Evolutionary conservation across 2,888 invertebrate species (phyloP).

Genomic region (Phragmatobia fuliginosa): DNA sequence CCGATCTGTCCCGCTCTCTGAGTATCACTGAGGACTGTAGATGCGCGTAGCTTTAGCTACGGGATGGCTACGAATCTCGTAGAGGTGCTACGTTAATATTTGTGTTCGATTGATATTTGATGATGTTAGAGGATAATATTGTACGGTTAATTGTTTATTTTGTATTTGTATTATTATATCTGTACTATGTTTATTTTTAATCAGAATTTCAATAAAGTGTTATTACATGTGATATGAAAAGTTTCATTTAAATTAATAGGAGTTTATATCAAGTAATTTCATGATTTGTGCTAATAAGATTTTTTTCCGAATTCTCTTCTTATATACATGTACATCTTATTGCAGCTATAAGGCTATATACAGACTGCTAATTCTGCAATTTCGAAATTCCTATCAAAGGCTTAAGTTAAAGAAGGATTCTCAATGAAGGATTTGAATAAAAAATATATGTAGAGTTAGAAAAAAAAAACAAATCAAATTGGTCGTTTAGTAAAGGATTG

Average conservation of each 20-base stretch:
- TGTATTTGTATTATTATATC: not conserved
- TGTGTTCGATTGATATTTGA: slow-evolving; percentile 3
- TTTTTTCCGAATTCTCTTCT: no score
- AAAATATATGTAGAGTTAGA: no score
- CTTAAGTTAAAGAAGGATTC: no score
- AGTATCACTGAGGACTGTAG: slow-evolving; percentile 56
- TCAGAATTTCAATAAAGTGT: not conserved
- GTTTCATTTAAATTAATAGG: no score
- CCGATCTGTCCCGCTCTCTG: slow-evolving; percentile 41
- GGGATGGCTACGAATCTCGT: slow-evolving; percentile 28
- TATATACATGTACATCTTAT: no score
- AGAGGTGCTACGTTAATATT: slow-evolving; percentile 39
- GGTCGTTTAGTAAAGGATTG: not conserved
- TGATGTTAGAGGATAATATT: not conserved
- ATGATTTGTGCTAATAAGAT: no score
- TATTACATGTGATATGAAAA: not conserved
- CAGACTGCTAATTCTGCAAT: no score
- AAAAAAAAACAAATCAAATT: no score
- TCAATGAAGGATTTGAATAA: no score
- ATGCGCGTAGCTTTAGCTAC: slow-evolving; percentile 59
- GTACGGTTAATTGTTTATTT: not conserved
- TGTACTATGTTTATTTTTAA: not conserved
- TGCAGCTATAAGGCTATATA: no score
- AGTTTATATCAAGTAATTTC: no score
- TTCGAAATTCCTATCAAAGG: no score